Evolutionary conservation across 1,140 invertebrate genomes (phyloP), one percentile per base, ranked within the genome.

Genomic region (Listronotus oregonensis): DNA sequence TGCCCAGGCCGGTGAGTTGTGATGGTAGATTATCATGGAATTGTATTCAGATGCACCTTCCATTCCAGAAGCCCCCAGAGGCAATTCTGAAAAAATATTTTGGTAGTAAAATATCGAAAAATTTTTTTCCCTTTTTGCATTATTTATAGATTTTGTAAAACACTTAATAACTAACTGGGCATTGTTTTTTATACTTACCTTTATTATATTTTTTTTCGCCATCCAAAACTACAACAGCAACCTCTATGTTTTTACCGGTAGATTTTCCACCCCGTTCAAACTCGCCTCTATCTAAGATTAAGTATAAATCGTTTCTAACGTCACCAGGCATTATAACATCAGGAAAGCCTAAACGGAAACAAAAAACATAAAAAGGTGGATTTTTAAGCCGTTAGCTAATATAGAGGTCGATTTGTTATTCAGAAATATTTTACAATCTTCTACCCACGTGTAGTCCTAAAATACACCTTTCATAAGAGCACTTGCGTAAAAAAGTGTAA

Each of bases 261-360:
- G 93, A 94, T 77, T 97, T 98, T n/a, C 92, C 94, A 1, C 94
- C 95, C 51, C 93, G 85, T 75, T 97, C 95, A 78, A 97, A 97
- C 75, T 97, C 95, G 0, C 91, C 95, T 37, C 86, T 84, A 68
- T 93, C 90, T 51, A 98, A 74, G 6, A 89, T 93, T 15, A 97
- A 78, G 76, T 97, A 97, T n/a, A 98, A 81, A 82, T 98, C 96
- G 81, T 98, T 98, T 72, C 95, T 88, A 2, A 94, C 90, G 78
- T 94, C 94, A 15, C 96, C 95, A 0, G 96, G 95, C 91, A 96
- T 96, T 61, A 98, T 96, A 32, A 97, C 89, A 81, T 97, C 95
- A 39, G 95, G 90, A 77, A 97, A 97, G 0, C 94, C 94, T 62
- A 15, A 37, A 52, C 34, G 8, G 1, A 46, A 46, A n/a, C n/a